Base-by-base conservation (phyloP, 1,140 invertebrate genomes). In the Mya arenaria region DNA sequence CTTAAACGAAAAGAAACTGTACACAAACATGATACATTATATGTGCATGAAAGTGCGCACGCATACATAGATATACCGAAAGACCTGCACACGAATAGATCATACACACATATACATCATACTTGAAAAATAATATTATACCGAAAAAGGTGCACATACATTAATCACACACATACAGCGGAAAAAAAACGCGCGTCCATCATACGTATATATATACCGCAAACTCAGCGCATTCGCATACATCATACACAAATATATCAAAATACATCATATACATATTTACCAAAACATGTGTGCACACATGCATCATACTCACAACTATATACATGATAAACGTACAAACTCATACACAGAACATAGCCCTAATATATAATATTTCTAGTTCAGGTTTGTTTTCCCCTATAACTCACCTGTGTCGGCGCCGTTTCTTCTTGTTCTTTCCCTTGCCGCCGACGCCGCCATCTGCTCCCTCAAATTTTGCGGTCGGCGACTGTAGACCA, bases 371-470 rank as follows among this genome's bases (percentile, higher is more conserved):
- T 13, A 48, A 13, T 13, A 48, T 48, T 48, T 13, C 10, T 13
- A 48, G n/a, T 13, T 10, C 10, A n/a, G n/a, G 10, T 13, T 48
- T 23, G 28, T 23, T 23, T 6, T 56, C n/a, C 4, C n/a, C 55
- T 56, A 6, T n/a, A 25, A 30, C 69, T 17, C 32, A 82, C 79
- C 79, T 82, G 62, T 82, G 79, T 30, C 79, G 25, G 25, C 79
- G 41, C 19, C 69, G 68, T 25, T 78, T 81, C 44, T 82, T 82
- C 79, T 82, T 82, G 48, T 73, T 73, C 79, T 82, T 82, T 23
- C 62, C 75, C 17, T 52, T 68, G 13, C 34, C n/a, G 60, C 34
- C 60, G 28, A 23, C 28, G 34, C n/a, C 25, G 60, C 13, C n/a
- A 28, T 23, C 6, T 30, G 28, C 34, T 36, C 6, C 34, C 34